Percentiles rank a stretch among this genome's conserved stretches.
These are phyloP conservation scores for Pelagia noctiluca DNA, from an alignment of 30 jellyfish, hydroid and myxozoan genomes.

Conservation along the genomic window DNA sequence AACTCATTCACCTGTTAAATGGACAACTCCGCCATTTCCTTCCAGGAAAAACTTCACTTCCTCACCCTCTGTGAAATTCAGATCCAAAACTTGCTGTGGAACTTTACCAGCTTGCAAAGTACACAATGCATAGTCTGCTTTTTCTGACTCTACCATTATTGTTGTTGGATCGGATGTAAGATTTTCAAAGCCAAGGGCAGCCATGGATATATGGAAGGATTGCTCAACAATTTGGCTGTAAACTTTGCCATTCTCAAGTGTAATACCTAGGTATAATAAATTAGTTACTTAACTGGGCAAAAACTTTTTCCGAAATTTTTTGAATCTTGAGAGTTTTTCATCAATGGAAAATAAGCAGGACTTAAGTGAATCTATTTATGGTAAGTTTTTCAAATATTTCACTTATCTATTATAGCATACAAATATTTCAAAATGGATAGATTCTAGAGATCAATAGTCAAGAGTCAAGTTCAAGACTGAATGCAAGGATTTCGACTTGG, in stretches of 20 bases:
- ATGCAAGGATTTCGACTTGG: no score
- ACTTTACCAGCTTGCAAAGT: constrained; percentile 86
- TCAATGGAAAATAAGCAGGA: no score
- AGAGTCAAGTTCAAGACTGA: no score
- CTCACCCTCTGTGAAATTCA: constrained; percentile 95
- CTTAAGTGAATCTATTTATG: no score
- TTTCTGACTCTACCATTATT: constrained; percentile 82
- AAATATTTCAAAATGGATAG: no score
- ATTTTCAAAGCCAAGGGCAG: constrained; percentile 89
- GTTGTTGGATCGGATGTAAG: constrained; percentile 78
- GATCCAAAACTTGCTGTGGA: constrained; percentile 88
- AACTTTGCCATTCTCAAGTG: constrained; percentile 86
- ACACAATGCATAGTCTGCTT: constrained; percentile 83
- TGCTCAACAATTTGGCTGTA: constrained; percentile 92
- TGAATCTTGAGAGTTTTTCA: no score
- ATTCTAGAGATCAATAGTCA: no score
- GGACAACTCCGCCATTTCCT: constrained; percentile 93
- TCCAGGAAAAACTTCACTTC: constrained; percentile 86
- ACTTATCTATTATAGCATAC: no score
- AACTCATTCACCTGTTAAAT: constrained; percentile 95
- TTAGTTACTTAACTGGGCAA: no score
- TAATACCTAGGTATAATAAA: constrained; percentile 65
- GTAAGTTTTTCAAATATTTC: no score
- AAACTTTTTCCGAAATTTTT: no score
- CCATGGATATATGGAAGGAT: constrained; percentile 95